A percentile compares a stretch with the other conserved stretches of the same genome.
phyloP scores from a whole-genome alignment of 2,888 invertebrate genomes.

The Crocallis elinguaria region DNA sequence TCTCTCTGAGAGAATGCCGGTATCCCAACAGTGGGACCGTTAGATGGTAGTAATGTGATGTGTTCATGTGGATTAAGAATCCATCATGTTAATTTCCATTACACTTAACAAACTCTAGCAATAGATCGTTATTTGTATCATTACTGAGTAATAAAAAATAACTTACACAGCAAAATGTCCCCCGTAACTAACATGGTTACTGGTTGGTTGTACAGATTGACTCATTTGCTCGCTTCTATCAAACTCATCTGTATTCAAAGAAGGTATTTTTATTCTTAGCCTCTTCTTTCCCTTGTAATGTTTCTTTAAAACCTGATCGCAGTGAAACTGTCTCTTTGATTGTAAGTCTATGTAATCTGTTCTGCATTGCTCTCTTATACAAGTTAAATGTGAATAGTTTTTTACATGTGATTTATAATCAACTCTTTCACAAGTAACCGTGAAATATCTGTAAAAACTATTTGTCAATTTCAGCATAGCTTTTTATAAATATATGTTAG shows the following conservation, averaged over 20 bases:
- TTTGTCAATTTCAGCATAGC: constrained; percentile 80
- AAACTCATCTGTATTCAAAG: constrained; percentile 51
- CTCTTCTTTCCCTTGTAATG: constrained; percentile 55
- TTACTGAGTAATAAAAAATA: not conserved
- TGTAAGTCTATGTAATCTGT: constrained; percentile 35
- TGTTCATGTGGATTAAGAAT: no score
- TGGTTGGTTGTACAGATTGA: constrained; percentile 59
- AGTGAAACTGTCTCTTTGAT: constrained; percentile 38
- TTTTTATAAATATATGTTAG: constrained; percentile 59
- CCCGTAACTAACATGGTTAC: constrained; percentile 60
- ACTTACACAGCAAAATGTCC: constrained; percentile 71
- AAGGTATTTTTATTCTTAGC: constrained; percentile 50
- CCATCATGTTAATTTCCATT: no score
- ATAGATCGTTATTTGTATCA: not conserved
- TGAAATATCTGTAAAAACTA: constrained; percentile 78
- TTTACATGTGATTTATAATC: constrained; percentile 55
- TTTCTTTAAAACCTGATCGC: constrained; percentile 47
- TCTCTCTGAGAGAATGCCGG: no score
- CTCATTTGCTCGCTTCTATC: constrained; percentile 61
- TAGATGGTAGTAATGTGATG: no score
- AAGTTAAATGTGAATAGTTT: constrained; percentile 56
- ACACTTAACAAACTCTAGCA: no score
- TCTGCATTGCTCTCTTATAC: constrained; percentile 58
- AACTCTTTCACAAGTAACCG: constrained; percentile 62
- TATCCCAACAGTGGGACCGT: no score